Evolutionary conservation across 2,888 invertebrate genomes (phyloP).

Genomic region (Eristalis arbustorum): DNA sequence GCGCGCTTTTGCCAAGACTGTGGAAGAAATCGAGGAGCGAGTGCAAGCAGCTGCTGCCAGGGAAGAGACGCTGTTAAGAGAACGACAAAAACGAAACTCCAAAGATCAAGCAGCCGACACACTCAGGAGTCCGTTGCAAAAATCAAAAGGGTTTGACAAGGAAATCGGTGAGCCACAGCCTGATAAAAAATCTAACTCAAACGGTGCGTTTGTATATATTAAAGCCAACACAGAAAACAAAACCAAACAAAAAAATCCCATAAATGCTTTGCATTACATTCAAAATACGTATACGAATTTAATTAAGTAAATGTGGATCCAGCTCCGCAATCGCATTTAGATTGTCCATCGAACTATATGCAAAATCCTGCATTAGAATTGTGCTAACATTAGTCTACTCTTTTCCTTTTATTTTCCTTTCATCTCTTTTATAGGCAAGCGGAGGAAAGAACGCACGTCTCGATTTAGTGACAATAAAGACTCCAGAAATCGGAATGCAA

Average conservation of each 20-base stretch:
- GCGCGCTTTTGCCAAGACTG: constrained; percentile 86
- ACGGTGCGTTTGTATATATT: constrained; percentile 76
- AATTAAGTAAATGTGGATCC: constrained; percentile 36
- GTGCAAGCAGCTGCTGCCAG: constrained; percentile 84
- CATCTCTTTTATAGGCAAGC: constrained; percentile 76
- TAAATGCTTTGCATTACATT: constrained; percentile 51
- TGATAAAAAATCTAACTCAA: constrained; percentile 77
- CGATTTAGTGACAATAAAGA: constrained; percentile 80
- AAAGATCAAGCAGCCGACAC: constrained; percentile 25
- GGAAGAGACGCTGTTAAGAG: constrained; percentile 70
- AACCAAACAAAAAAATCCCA: neutral
- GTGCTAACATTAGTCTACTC: constrained; percentile 33
- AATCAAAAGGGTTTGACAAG: constrained; percentile 73
- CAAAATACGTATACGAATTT: constrained; percentile 6
- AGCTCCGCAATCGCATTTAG: constrained; percentile 53
- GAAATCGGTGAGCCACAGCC: constrained; percentile 76
- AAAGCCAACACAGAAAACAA: constrained; percentile 28
- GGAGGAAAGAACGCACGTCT: constrained; percentile 78
- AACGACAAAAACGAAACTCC: constrained; percentile 53
- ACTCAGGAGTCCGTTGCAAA: constrained; percentile 34
- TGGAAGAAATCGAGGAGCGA: constrained; percentile 87
- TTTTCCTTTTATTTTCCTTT: constrained; percentile 48
- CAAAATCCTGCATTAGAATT: constrained; percentile 30
- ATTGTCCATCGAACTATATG: constrained; percentile 46
- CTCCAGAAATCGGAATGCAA: constrained; percentile 68